Evolutionary conservation across 2,113 vertebrate species (phyloP).

Genomic region (Eidolon helvum): DNA sequence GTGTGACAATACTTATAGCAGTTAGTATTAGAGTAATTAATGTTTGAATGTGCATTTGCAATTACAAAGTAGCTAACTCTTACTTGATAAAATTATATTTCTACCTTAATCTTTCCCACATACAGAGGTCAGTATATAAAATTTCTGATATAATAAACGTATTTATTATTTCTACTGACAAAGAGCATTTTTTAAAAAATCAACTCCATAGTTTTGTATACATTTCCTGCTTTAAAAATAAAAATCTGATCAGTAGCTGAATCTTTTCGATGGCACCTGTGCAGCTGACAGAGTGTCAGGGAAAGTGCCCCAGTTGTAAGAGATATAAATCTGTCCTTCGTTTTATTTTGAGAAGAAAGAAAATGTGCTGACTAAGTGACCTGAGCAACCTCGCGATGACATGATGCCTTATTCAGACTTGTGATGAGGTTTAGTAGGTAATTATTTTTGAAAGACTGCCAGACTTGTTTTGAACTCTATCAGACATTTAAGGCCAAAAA

Average conservation of each 20-base stretch:
- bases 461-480: slow-evolving; percentile 5
- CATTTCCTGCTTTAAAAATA: neutral
- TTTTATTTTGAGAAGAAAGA: neutral
- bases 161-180: neutral
- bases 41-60: neutral
- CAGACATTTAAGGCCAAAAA: neutral
- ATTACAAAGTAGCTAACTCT: neutral
- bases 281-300: neutral
- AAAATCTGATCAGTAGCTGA: neutral
- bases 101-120: neutral
- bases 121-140: neutral
- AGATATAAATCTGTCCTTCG: neutral
- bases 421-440: neutral
- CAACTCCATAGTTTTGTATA: neutral
- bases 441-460: slow-evolving; percentile 37
- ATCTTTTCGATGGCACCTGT: neutral
- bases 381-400: neutral
- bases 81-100: neutral
- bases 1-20: neutral
- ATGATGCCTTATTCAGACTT: neutral
- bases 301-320: neutral
- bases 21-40: neutral
- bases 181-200: neutral
- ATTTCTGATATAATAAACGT: neutral
- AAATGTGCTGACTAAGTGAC: neutral